Evolutionary conservation across 2,113 vertebrate species (phyloP), one percentile per base, ranked within the genome.

Genomic region (Tetrax tetrax): DNA sequence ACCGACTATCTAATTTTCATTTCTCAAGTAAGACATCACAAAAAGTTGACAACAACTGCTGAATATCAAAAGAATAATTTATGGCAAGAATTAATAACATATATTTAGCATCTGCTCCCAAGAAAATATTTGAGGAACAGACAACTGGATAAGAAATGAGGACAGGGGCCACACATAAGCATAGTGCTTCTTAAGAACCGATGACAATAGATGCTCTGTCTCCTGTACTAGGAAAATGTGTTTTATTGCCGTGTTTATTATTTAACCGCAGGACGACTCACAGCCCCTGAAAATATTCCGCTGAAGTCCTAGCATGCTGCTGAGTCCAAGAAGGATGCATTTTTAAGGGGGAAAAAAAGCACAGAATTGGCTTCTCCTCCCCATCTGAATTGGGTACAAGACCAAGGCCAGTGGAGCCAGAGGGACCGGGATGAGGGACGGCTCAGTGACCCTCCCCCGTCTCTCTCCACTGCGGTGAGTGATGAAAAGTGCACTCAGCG

Each of bases 181-280:
- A 64, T 10, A 83, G 47, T 14, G 9, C 31, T 84, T 80, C 82
- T 91, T 85, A 70, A 85, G 43, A 41, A 16, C 56, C 37, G 69
- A 27, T 65, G 38, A 71, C 51, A 91, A 61, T 8, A 56, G 60
- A 35, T 1, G 10, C 28, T 90, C 87, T 87, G 83, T 86, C 89
- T 92, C n/a, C 66, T 80, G 12, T 17, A 43, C 21, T 31, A 78
- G 35, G 69, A 75, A 80, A 87, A 89, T 21, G 17, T 33, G 41
- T 69, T 70, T 91, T 61, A 57, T 45, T 89, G 66, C 51, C 6
- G 6, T 54, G 59, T 91, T 86, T 83, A 63, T 90, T 87, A 75
- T 89, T 96, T 91, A 77, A 70, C 72, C 17, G 20, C 81, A 83
- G 70, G 70, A 53, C 31, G 2, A 80, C 82, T 81, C 69, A 41